Evolutionary conservation across 2,797 vertebrate genomes (phyloP), one percentile per base, ranked within the genome.

Genomic region (Austrolebias charrua): DNA sequence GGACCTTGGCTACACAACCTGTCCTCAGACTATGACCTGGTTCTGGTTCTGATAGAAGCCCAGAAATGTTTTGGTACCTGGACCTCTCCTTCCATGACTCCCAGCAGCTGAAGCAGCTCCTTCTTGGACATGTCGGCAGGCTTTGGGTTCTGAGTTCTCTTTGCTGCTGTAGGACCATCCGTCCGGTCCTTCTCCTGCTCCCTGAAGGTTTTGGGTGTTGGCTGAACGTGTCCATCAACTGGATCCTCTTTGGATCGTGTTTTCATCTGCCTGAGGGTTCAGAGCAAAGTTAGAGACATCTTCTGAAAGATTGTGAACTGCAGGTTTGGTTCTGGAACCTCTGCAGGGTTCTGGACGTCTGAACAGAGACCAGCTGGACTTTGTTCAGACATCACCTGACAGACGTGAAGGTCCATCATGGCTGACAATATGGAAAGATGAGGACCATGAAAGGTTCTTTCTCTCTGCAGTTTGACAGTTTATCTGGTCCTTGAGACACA

Each of bases 21-120:
- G 24, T 24, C 24, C 24, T 24, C 24, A 24, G 24, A 24, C 2
- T 24, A 24, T 2, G 24, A 24, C 24, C 12, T 24, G 1, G 0
- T 45, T 19, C 35, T 48, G 1, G 13, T 45, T 45, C 7, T 33
- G 16, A 43, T 5, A 6, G 43, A 54, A 47, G 18, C 53, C 5
- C 24, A 24, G 24, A 24, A 24, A 24, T 24, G 3, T 18, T 42
- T 5, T 89, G 15, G 0, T 55, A 99, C 97, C 96, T 99, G 96
- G 10, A 99, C 82, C 67, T 99, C 97, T 79, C 97, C 97, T 81
- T 99, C 97, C 97, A 99, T 99, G 83, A 98, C 87, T 19, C 96
- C 95, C 71, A 99, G 93, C 45, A 99, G 92, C 19, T 88, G 94
- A 10, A 98, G 86, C 66, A 99, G 91, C 19, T 98, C 94, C 44